phyloP scores from a whole-genome alignment of 2,888 invertebrate species.

The Lamellibrachia columna region DNA sequence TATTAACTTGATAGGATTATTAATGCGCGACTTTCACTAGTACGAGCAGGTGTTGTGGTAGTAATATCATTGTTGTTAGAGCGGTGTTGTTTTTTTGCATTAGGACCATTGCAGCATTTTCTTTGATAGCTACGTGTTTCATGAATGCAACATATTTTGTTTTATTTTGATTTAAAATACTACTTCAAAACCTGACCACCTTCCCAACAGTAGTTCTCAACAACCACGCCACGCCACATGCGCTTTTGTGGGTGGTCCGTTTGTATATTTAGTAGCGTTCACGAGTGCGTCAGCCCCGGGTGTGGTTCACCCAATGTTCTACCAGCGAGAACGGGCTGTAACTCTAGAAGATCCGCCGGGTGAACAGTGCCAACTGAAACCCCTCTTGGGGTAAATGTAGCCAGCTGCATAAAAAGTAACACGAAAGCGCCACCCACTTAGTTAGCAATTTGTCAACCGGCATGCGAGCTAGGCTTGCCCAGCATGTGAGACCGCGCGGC shows the following conservation, averaged over 20 bases:
- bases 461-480: neutral
- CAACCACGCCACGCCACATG: neutral
- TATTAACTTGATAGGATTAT: conserved; percentile 8
- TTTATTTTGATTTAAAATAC: neutral
- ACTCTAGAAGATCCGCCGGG: neutral
- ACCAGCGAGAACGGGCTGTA: neutral
- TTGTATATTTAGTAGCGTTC: neutral
- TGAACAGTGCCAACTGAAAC: neutral
- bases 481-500: neutral
- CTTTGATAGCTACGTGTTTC: neutral
- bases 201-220: neutral
- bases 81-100: neutral
- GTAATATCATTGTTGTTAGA: neutral
- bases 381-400: neutral
- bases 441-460: neutral
- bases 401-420: neutral
- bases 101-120: neutral
- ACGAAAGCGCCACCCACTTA: neutral
- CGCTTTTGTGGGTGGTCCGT: neutral
- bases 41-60: neutral
- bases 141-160: neutral
- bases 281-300: neutral
- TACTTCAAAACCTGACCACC: neutral
- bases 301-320: neutral
- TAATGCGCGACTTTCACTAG: conserved; percentile 3